Evolutionary conservation across 2,797 vertebrate species (phyloP).

Genomic region (Urocyon cinereoargenteus): DNA sequence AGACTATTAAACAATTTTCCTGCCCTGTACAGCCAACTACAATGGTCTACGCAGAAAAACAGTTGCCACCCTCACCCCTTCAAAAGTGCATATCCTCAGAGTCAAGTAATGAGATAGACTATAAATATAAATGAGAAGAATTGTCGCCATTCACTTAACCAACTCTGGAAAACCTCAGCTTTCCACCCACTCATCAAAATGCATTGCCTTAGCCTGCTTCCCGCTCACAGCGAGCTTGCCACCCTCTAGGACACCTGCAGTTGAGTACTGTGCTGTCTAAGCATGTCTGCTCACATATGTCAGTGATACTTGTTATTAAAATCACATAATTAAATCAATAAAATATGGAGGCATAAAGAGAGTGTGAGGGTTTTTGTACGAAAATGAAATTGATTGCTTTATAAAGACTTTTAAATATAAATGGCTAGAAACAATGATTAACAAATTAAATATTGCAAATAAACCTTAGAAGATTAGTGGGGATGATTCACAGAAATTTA

Average conservation of each 20-base stretch:
- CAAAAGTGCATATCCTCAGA: constrained; percentile 49
- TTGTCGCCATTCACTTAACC: neutral
- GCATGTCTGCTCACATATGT: neutral
- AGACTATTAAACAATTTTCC: neutral
- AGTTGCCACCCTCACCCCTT: neutral
- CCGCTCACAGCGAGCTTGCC: neutral
- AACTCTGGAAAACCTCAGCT: neutral
- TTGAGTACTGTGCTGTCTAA: neutral
- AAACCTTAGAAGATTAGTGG: neutral
- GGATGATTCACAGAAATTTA: neutral
- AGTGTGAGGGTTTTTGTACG: neutral
- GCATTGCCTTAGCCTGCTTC: neutral
- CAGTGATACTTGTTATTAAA: neutral
- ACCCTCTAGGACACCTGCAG: neutral
- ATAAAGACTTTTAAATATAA: neutral
- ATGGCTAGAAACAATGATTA: neutral
- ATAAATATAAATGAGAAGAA: constrained; percentile 16
- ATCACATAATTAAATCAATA: neutral
- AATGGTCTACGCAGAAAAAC: constrained; percentile 51
- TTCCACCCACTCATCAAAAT: neutral
- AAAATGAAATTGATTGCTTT: neutral
- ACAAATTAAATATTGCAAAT: neutral
- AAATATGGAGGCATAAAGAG: neutral
- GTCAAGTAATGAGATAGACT: neutral
- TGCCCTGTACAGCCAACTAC: neutral